Evolutionary conservation across 2,797 vertebrate species (phyloP).

Genomic region (Amphiprion clarkii): DNA sequence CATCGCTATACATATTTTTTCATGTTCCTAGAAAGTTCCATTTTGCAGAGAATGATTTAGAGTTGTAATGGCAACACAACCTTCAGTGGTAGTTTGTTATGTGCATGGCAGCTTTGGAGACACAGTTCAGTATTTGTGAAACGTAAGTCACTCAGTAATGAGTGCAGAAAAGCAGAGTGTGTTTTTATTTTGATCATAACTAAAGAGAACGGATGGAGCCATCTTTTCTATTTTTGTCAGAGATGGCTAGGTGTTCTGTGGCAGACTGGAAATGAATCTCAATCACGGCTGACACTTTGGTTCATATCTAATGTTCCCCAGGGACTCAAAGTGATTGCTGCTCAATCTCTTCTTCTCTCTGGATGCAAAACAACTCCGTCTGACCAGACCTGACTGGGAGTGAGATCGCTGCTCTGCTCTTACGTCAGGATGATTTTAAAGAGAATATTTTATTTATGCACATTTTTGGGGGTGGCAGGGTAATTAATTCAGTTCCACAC

Average conservation of each 20-base stretch:
- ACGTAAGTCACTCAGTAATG: neutral
- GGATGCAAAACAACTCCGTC: neutral
- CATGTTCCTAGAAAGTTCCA: neutral
- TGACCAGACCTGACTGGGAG: conserved; percentile 1
- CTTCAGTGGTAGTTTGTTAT: neutral
- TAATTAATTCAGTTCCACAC: neutral
- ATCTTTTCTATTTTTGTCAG: conserved; percentile 27
- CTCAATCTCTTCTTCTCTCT: conserved; percentile 23
- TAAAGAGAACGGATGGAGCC: conserved; percentile 19
- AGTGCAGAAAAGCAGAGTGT: neutral
- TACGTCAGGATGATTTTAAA: neutral
- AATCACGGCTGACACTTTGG: conserved; percentile 38
- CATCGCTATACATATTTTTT: neutral
- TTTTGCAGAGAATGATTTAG: neutral
- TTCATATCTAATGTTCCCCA: conserved; percentile 41
- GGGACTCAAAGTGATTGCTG: conserved; percentile 36
- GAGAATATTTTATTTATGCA: neutral
- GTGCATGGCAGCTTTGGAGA: neutral
- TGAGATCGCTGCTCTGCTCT: neutral
- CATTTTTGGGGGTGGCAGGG: neutral
- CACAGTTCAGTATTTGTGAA: neutral
- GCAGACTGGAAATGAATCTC: conserved; percentile 42
- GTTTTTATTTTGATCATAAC: conserved; percentile 21
- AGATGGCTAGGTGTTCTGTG: conserved; percentile 1
- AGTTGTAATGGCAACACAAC: neutral